Evolutionary conservation across 1,140 invertebrate species (phyloP), one percentile per base, ranked within the genome.

Genomic region (Eupristina koningsbergeri): DNA sequence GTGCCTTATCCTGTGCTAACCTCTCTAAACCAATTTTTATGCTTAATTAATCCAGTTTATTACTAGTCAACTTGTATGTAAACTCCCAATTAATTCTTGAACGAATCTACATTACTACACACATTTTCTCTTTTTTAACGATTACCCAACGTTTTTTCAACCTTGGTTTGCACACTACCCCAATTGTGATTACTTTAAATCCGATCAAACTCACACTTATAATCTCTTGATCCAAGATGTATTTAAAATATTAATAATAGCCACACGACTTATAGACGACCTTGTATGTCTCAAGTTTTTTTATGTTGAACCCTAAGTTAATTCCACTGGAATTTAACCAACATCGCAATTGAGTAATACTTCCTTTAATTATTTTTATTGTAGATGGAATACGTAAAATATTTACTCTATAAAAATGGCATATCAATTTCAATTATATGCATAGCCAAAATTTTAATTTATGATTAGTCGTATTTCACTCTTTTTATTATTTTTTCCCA

Each of bases 341-440:
- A 3, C 1, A 15, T 50, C 53, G 73, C 15, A 76, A 39, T 58
- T 39, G 29, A 58, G n/a, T 76, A 22, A 58, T 58, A 1, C 26
- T 22, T 58, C 74, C 36, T 61, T 76, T 39, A 61, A 36, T 31
- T 76, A 26, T 76, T 58, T 58, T 58, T 76, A 36, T 75, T 58
- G 29, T 26, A 36, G 17, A 61, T 58, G 26, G 6, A 76, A n/a
- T 61, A 15, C 11, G 45, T 26, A 34, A 3, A 31, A 15, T 34
- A 17, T 29, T 15, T 41, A 13, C 34, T 41, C 17, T 77, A 39
- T 77, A 41, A 78, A 78, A 78, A 78, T 45, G 22, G 5, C 26
- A 36, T 76, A 58, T 34, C n/a, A 31, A 36, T 26, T 58, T 36
- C 34, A 22, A 58, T 58, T 22, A 58, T 34, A 26, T 36, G 76